Evolutionary conservation across 2,888 invertebrate genomes (phyloP), one percentile per base, ranked within the genome.

Genomic region (Ecliptopera silaceata): DNA sequence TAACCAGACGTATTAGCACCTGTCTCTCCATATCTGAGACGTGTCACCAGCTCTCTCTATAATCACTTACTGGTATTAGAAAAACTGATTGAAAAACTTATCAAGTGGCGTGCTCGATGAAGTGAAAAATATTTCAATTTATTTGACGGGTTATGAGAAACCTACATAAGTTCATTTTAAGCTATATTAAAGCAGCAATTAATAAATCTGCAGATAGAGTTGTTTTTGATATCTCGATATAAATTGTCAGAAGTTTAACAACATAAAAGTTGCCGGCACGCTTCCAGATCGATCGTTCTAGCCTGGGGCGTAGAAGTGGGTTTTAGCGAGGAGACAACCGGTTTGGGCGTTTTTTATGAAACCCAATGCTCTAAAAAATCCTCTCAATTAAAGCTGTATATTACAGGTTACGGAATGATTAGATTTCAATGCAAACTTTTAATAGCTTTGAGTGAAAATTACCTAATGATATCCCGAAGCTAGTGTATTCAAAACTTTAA

Each of bases 1-100:
- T 73, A 76, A 73, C 74, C 68, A 74, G 79, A 74, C 74, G 58
- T 76, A 70, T 34, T 13, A 77, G 75, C 77, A 80, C 82, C 72
- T 73, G 82, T 82, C 77, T 79, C 69, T 65, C 79, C 80, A 76
- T 80, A 77, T 75, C 66, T 70, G 68, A 74, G 70, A 77, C 72
- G 65, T 70, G 78, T 70, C 66, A 64, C 61, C 64, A 79, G 81
- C 86, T 88, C 84, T 89, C 87, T 86, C 85, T 69, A 70, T 72
- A 82, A 64, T 64, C 32, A 59, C 34, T 49, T 62, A 56, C 55
- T 51, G 54, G 54, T 59, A 57, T n/a, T 36, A 56, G 54, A 54
- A 50, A 54, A 49, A 58, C 45, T 4, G 29, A 49, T 38, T 54
- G 54, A 54, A 54, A 58, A 54, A 50, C 39, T 49, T 31, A 38